Evolutionary conservation across 2,888 invertebrate genomes (phyloP), one percentile per base, ranked within the genome.

Genomic region (Drosophila leonis): DNA sequence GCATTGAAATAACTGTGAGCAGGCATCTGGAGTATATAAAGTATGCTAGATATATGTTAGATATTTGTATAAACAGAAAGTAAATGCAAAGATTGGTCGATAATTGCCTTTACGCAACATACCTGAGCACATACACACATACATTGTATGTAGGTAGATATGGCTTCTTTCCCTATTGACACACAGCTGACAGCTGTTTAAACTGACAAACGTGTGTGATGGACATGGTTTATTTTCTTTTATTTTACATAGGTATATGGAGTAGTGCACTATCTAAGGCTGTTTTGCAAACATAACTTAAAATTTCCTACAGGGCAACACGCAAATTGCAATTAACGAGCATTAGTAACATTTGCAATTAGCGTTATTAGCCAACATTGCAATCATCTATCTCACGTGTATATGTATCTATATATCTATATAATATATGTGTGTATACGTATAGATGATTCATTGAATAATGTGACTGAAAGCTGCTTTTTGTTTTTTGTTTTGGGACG

Each of bases 401-500:
- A 63, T 55, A 27, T 31, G 1, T 29, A 18, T 29, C 35, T 55
- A 55, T 51, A 33, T 33, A 48, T 44, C 63, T 41, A 46, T 6
- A 49, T 24, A 24, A 15, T 10, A n/a, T 6, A 1, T 31, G 6
- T 31, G 5, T 18, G 12, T 27, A 2, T 24, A 10, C 15, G 24
- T 10, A 15, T 37, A 24, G 62, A 81, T 86, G 89, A 88, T 57
- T 83, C 84, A 88, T 57, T 65, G 52, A 18, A 18, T 12, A 29
- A n/a, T 56, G 24, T 72, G 73, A 68, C 63, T 86, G 69, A 67
- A 73, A 52, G 33, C 65, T 41, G 64, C 18, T 29, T 70, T 66
- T 78, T 41, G n/a, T 29, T 31, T 63, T 46, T 69, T 35, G 42
- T 27, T 31, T 35, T 13, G 60, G 29, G 27, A 4, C 10, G 8